A percentile compares a stretch with the other conserved stretches of the same genome.
Evolutionary conservation across 2,113 vertebrate genomes (phyloP).

Genomic region (Leptodactylus fuscus): DNA sequence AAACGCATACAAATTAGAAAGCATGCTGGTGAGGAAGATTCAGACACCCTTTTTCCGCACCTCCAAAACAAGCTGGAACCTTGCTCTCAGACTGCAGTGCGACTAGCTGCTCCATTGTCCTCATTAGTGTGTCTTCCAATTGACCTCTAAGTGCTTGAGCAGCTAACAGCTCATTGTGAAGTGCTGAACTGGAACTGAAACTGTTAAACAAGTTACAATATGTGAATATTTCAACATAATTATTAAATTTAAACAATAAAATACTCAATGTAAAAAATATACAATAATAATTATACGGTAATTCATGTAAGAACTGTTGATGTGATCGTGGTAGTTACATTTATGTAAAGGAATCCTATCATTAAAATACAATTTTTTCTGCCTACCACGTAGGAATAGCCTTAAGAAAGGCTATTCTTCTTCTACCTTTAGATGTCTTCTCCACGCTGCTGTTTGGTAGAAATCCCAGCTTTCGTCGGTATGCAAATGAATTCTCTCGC

Average conservation of each 20-base stretch:
- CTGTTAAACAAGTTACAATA: constrained; percentile 65
- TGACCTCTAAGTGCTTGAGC: constrained; percentile 84
- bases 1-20: constrained; percentile 80
- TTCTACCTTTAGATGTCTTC: too few relatives aligned
- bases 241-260: not conserved
- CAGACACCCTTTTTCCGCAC: constrained; percentile 90
- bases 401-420: too few relatives aligned
- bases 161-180: constrained; percentile 87
- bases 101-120: constrained; percentile 76
- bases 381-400: too few relatives aligned
- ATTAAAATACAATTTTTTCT: too few relatives aligned
- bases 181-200: constrained; percentile 75
- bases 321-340: too few relatives aligned
- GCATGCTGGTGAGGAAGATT: constrained; percentile 81
- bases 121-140: constrained; percentile 89
- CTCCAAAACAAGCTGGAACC: constrained; percentile 80
- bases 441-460: too few relatives aligned
- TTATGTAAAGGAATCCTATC: too few relatives aligned
- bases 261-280: too few relatives aligned
- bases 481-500: too few relatives aligned
- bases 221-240: not conserved
- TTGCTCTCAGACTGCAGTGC: constrained; percentile 75
- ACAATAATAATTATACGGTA: too few relatives aligned
- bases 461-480: too few relatives aligned
- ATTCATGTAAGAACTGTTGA: too few relatives aligned